Conservation (phyloP, 2,888 invertebrate species). For the Agrilus biguttatus region DNA sequence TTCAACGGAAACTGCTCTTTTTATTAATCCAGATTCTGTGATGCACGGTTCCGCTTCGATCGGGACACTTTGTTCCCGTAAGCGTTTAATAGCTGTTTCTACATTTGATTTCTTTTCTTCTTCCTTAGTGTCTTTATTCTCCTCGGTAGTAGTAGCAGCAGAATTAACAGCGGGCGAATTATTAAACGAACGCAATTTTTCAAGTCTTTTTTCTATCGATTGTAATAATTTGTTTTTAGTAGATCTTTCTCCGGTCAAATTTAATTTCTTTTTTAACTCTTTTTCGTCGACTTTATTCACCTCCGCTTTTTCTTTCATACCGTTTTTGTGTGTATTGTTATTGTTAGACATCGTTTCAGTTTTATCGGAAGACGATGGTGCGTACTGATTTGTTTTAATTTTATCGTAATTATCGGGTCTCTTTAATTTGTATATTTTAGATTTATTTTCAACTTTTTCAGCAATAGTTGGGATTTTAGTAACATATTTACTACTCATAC, state of each 20-base stretch:
- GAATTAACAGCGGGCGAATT: constrained; percentile 34
- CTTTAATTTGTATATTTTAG: constrained; percentile 26
- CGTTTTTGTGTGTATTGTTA: no score
- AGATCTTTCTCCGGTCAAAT: constrained; percentile 15
- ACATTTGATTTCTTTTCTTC: constrained; percentile 30
- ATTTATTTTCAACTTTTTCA: constrained; percentile 21
- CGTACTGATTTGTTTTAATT: background rate
- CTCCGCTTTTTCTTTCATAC: no score
- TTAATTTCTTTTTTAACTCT: constrained; percentile 3
- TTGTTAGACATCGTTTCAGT: background rate
- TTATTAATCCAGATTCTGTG: constrained; percentile 55
- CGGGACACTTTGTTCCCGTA: constrained; percentile 54
- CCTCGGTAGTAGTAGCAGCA: constrained; percentile 17
- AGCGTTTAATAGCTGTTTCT: constrained; percentile 41
- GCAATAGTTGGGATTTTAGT: constrained; percentile 17
- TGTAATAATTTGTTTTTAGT: constrained; percentile 47
- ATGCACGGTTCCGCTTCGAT: constrained; percentile 29
- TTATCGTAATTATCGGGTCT: constrained; percentile 3
- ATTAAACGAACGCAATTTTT: constrained; percentile 41
- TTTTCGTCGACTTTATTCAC: background rate
- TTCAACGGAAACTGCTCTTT: constrained; percentile 58
- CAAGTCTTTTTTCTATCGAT: constrained; percentile 62
- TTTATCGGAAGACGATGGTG: background rate
- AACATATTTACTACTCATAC: constrained; percentile 13
- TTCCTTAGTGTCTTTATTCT: constrained; percentile 22